A percentile compares a stretch with the other conserved stretches of the same genome.
Conservation (phyloP, 2,888 invertebrate species). For the Melanophora roralis region DNA sequence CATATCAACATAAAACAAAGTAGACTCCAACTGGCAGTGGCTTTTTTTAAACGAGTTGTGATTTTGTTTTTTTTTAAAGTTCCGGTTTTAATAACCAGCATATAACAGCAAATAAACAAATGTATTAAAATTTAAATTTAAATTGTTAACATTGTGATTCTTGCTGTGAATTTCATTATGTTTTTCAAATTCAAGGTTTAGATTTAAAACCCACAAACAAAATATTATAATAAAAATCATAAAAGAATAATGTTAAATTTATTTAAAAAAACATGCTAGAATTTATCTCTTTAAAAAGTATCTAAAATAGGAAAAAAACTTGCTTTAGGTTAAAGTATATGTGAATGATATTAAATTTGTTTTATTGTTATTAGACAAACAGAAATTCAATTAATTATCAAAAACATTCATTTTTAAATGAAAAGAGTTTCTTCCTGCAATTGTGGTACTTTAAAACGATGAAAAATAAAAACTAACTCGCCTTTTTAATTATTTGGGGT, state of each 20-base stretch:
- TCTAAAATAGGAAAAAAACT: no score
- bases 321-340: neutral
- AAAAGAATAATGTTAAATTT: neutral
- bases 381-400: no score
- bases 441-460: no score
- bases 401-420: no score
- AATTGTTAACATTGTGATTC: neutral
- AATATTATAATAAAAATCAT: neutral
- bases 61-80: conserved; percentile 16
- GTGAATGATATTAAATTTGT: no score
- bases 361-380: no score
- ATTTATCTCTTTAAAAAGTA: no score
- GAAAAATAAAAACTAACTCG: no score
- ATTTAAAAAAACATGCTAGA: no score
- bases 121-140: conserved; percentile 11
- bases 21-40: no score
- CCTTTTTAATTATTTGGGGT: no score
- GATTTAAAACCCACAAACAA: neutral
- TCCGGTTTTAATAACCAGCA: conserved; percentile 45
- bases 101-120: neutral
- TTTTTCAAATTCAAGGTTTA: conserved; percentile 27
- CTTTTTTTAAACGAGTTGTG: neutral
- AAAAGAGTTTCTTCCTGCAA: no score
- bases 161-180: neutral
- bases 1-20: neutral